A percentile compares a stretch with the other conserved stretches of the same genome.
Conservation (phyloP, 2,797 vertebrate genomes). For the Phataginus tricuspis region DNA sequence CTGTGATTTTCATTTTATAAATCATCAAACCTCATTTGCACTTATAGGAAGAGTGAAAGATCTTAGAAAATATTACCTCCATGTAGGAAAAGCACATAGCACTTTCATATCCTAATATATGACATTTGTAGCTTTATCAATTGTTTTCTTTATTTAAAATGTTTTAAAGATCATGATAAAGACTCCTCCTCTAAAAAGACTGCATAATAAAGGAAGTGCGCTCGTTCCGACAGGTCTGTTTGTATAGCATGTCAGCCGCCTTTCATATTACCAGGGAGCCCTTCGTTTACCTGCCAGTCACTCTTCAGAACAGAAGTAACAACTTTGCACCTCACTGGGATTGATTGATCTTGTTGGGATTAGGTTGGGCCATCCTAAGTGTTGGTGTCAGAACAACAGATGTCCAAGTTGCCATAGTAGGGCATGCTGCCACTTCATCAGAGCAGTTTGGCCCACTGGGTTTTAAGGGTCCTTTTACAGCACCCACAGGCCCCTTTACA, state of each 20-base stretch:
- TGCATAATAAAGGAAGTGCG: background rate
- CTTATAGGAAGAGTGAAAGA: slow-evolving; percentile 19
- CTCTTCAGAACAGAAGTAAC: background rate
- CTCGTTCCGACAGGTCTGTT: background rate
- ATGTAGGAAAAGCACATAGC: slow-evolving; percentile 26
- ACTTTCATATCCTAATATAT: slow-evolving; percentile 9
- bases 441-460: background rate
- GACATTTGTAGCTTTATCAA: slow-evolving; percentile 21
- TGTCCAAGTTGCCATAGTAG: background rate
- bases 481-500: background rate
- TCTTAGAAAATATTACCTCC: slow-evolving; percentile 15
- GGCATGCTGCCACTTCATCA: background rate
- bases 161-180: slow-evolving; percentile 12
- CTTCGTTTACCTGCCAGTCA: background rate
- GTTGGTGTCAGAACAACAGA: background rate
- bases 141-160: slow-evolving; percentile 49
- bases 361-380: background rate
- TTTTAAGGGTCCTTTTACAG: background rate
- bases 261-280: background rate
- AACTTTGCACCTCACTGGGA: background rate
- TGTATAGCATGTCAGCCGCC: background rate
- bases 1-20: slow-evolving; percentile 31
- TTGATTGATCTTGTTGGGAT: background rate
- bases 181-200: background rate
- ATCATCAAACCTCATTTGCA: slow-evolving; percentile 18